Base-by-base conservation (phyloP, 2,797 vertebrate species). In the Notolabrus celidotus region DNA sequence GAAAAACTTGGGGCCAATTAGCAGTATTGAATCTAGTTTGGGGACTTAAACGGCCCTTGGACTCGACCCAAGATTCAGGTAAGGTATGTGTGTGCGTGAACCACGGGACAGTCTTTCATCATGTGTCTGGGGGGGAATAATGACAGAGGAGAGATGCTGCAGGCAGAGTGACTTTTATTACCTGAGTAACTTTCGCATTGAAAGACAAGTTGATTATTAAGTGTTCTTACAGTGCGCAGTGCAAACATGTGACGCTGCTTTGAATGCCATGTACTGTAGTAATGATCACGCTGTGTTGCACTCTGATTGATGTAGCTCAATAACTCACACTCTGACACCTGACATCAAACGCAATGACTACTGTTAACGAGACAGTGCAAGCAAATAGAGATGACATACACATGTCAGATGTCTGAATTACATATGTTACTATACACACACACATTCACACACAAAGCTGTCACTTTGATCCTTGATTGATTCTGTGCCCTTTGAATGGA, bases 401-500 rank as follows among this genome's bases (percentile, higher is more conserved):
- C 25, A 29, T 2, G 38, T 42, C 33, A 38, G 43, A 49, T 47
- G 33, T 34, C 36, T 57, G 2, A 19, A 16, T 29, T 34, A 50
- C 7, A 41, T 11, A 20, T 10, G 14, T 7, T 12, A 45, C 19
- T 31, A 12, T 2, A 12, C 11, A 36, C 34, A 36, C 34, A 46
- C 36, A 61, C 25, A 42, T 22, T 52, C 42, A 52, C 46, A 42
- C 33, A 60, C 57, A 63, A 56, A 71, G 19, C 47, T 38, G 70
- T 70, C 77, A 66, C 46, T 47, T 47, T 74, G 79, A 86, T 78
- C 70, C 53, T 42, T 86, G 86, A 88, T 81, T 65, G 71, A 88
- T 87, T 83, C 47, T 3, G 29, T 79, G 71, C 78, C 77, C 79
- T 88, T 88, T 88, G 83, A 79, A 74, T 79, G n/a, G 9, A 74